phyloP scores from a whole-genome alignment of 2,113 vertebrate genomes.

The Oriolus oriolus region DNA sequence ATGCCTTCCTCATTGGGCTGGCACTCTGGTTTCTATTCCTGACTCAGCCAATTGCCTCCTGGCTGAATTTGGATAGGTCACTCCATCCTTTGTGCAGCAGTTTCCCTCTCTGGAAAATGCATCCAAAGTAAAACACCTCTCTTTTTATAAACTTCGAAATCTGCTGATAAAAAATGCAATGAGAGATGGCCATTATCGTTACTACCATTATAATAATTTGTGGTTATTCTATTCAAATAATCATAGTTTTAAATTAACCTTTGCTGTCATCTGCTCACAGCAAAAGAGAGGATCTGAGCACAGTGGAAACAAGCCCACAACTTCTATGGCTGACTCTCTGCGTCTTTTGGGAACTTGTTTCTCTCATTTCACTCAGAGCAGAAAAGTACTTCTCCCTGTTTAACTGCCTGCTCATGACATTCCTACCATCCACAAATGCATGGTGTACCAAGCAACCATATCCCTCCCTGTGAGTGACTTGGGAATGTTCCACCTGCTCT shows the following conservation, averaged over 20 bases:
- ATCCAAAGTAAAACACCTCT: neutral
- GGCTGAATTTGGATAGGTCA: slow-evolving; percentile 11
- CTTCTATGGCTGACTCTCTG: neutral
- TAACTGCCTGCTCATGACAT: neutral
- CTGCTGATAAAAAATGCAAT: neutral
- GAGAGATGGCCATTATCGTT: neutral
- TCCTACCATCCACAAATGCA: neutral
- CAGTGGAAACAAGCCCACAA: neutral
- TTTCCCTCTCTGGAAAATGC: neutral
- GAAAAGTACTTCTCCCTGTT: neutral
- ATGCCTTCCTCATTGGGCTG: neutral
- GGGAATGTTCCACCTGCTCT: neutral
- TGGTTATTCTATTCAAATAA: neutral
- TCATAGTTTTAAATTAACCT: neutral
- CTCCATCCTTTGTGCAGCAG: slow-evolving; percentile 4
- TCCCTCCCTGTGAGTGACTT: neutral
- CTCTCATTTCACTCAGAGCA: neutral
- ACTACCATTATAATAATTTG: neutral
- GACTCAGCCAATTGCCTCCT: slow-evolving; percentile 7
- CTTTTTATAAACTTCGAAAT: neutral
- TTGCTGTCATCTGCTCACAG: neutral
- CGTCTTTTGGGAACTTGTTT: neutral
- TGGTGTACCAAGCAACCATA: neutral
- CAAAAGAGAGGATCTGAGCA: neutral
- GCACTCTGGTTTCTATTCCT: neutral